phyloP scores from a whole-genome alignment of 1,140 invertebrate species.

The Neuroterus valhalla region DNA sequence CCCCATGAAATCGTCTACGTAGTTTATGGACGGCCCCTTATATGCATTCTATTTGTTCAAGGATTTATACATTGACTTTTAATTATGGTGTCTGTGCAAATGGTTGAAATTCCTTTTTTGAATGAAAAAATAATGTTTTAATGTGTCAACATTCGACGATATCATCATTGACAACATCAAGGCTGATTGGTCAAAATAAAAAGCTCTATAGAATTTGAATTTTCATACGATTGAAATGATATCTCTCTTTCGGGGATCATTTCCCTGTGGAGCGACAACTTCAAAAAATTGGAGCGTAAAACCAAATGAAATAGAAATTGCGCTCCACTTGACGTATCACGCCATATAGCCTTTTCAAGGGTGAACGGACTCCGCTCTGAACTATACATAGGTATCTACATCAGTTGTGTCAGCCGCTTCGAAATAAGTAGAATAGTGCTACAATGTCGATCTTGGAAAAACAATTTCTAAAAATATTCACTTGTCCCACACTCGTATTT shows the following conservation, averaged over 20 bases:
- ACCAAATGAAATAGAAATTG: conserved; percentile 29
- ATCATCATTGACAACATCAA: too few species aligned
- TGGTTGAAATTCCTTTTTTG: too few species aligned
- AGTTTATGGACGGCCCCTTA: too few species aligned
- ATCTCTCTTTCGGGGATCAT: conserved; percentile 8
- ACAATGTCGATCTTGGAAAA: conserved; percentile 28
- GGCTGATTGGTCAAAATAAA: background rate
- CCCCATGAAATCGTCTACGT: too few species aligned
- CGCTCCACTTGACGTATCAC: conserved; percentile 28
- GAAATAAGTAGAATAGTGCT: conserved; percentile 22
- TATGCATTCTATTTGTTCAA: too few species aligned
- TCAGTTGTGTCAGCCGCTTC: conserved; percentile 13
- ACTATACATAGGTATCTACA: conserved; percentile 15
- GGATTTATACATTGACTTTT: too few species aligned
- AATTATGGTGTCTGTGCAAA: too few species aligned
- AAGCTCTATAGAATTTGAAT: background rate
- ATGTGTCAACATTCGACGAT: too few species aligned
- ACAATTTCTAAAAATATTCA: conserved; percentile 28
- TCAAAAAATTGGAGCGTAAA: conserved; percentile 29
- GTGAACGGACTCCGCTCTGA: conserved; percentile 20
- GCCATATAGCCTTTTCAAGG: conserved; percentile 26
- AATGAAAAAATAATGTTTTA: too few species aligned
- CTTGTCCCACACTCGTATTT: conserved; percentile 11
- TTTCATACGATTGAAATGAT: background rate
- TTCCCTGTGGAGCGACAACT: background rate